Percentiles rank a stretch among this genome's conserved stretches.
phyloP scores from a whole-genome alignment of 2,888 invertebrate genomes.

The Catotricha subobsoleta region DNA sequence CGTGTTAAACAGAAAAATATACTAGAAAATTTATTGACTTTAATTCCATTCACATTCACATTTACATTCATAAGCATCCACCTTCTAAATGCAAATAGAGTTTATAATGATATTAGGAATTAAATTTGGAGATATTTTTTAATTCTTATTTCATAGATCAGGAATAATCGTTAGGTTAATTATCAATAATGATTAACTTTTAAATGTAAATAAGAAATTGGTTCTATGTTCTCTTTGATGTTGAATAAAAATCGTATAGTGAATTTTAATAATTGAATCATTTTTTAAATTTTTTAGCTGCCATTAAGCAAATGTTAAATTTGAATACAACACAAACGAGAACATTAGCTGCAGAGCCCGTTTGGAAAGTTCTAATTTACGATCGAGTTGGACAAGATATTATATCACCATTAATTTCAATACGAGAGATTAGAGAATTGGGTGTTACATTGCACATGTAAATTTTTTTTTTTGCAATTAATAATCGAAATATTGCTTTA shows the following conservation, averaged over 20 bases:
- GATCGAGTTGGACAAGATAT: slow-evolving; percentile 96
- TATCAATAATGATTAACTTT: neutral
- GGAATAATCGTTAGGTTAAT: neutral
- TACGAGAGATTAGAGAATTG: slow-evolving; percentile 86
- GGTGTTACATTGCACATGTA: slow-evolving; percentile 97
- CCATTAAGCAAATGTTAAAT: slow-evolving; percentile 89
- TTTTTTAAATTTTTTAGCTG: slow-evolving; percentile 39
- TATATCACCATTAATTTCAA: slow-evolving; percentile 87
- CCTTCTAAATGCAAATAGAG: no score
- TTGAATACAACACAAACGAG: slow-evolving; percentile 67
- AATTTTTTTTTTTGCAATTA: slow-evolving; percentile 24
- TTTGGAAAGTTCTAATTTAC: slow-evolving; percentile 93
- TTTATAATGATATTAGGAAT: no score
- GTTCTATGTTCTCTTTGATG: no score
- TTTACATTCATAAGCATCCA: no score
- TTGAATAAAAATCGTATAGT: no score
- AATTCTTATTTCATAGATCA: neutral
- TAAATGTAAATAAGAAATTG: no score
- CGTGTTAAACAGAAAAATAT: no score
- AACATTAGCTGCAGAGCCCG: slow-evolving; percentile 63
- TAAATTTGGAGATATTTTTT: no score
- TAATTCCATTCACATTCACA: no score
- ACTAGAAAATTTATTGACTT: no score
- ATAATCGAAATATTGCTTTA: slow-evolving; percentile 1
- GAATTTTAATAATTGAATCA: no score